Percentiles rank a stretch among this genome's conserved stretches.
These are phyloP conservation scores for Rhyacophila evoluta DNA, from an alignment of 2,888 invertebrate species.

Conservation along the genomic window DNA sequence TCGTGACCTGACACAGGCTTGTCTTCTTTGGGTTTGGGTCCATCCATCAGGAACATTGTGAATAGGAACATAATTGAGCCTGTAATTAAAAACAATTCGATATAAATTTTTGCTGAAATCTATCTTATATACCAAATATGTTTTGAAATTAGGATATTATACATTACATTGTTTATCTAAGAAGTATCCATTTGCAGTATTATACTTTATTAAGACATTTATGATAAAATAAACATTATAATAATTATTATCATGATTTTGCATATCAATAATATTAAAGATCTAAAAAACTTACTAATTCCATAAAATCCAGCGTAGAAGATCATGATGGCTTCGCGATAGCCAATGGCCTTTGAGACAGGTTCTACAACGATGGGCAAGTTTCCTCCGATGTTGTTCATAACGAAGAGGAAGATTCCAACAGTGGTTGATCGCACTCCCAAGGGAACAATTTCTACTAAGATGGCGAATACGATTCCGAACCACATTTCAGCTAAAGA, in stretches of 20 bases:
- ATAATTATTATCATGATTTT: too few species aligned
- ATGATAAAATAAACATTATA: too few species aligned
- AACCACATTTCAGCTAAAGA: slow-evolving; percentile 93
- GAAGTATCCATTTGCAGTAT: too few species aligned
- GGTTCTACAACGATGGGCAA: slow-evolving; percentile 90
- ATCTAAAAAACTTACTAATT: slow-evolving; percentile 75
- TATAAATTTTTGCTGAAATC: too few species aligned
- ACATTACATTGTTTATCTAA: too few species aligned
- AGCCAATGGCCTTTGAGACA: slow-evolving; percentile 83
- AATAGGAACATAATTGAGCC: slow-evolving; percentile 86
- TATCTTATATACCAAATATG: too few species aligned
- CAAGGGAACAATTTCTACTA: slow-evolving; percentile 89
- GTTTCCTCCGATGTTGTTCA: slow-evolving; percentile 94
- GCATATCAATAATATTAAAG: neutral
- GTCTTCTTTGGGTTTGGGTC: slow-evolving; percentile 62
- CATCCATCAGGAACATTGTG: slow-evolving; percentile 86
- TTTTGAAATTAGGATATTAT: too few species aligned
- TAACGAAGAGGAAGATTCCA: slow-evolving; percentile 89
- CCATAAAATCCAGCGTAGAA: slow-evolving; percentile 91
- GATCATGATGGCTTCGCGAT: slow-evolving; percentile 86
- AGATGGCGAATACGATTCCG: slow-evolving; percentile 90
- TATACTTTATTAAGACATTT: too few species aligned
- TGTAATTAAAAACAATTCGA: slow-evolving; percentile 63
- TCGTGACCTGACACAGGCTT: slow-evolving; percentile 62
- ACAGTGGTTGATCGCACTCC: slow-evolving; percentile 86